Evolutionary conservation across 2,888 invertebrate genomes (phyloP).

Genomic region (Oxycera nigricornis): DNA sequence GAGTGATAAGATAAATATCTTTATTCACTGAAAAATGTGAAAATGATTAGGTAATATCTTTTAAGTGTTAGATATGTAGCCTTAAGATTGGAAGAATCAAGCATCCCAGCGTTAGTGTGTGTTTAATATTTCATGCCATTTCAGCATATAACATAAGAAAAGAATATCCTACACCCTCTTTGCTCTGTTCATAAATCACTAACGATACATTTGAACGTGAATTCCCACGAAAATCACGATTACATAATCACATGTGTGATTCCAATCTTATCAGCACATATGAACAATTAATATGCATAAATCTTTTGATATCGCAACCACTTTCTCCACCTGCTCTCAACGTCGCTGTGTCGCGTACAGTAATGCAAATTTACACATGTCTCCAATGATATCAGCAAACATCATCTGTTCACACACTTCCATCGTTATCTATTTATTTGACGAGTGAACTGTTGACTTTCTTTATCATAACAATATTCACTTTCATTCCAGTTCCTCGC

Average conservation of each 20-base stretch:
- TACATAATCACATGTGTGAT: neutral
- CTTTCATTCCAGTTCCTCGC: slow-evolving; percentile 18
- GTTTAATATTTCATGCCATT: no score
- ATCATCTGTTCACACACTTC: neutral
- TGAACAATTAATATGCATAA: neutral
- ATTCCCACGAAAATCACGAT: neutral
- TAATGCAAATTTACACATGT: slow-evolving; percentile 29
- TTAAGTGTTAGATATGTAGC: no score
- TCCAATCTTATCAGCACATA: neutral
- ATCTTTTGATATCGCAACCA: neutral
- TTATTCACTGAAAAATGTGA: no score
- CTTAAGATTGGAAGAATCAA: no score
- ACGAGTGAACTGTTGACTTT: neutral
- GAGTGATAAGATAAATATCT: no score
- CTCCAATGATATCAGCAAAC: slow-evolving; percentile 1
- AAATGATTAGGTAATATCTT: no score
- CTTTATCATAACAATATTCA: slow-evolving; percentile 12
- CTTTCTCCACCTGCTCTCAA: slow-evolving; percentile 14
- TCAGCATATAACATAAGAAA: no score
- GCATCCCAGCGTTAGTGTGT: no score
- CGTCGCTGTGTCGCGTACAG: neutral
- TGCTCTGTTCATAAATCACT: no score
- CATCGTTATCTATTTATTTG: neutral
- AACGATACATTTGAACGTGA: neutral
- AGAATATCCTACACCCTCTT: no score